These are phyloP conservation scores for Enteromius fasciolatus DNA, from an alignment of 2,797 vertebrate genomes.

Conservation along the genomic window DNA sequence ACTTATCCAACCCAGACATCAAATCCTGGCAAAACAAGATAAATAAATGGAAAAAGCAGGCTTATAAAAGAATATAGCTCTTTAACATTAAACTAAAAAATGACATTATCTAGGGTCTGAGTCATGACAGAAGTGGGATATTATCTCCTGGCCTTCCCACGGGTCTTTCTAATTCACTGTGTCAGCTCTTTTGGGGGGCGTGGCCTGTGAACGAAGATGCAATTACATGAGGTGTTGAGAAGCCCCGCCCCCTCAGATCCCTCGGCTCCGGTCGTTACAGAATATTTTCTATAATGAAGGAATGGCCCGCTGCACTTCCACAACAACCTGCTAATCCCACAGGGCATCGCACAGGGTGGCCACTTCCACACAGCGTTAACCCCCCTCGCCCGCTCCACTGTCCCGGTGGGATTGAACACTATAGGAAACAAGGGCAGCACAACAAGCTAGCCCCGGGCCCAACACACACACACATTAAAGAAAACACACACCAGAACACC, in stretches of 20 bases:
- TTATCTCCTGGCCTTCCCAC: neutral
- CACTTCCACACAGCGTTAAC: conserved; percentile 49
- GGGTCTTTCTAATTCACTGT: conserved; percentile 36
- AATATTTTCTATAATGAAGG: conserved; percentile 75
- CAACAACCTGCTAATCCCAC: conserved; percentile 82
- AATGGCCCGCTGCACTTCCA: conserved; percentile 69
- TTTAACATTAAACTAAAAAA: neutral
- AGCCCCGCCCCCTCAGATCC: conserved; percentile 56
- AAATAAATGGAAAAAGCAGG: neutral
- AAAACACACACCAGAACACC: conserved; percentile 7
- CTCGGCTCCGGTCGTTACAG: conserved; percentile 67
- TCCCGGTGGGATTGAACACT: conserved; percentile 50
- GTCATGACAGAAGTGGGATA: conserved; percentile 28
- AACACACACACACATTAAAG: neutral
- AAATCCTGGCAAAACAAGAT: neutral
- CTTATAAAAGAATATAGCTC: neutral
- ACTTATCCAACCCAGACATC: neutral
- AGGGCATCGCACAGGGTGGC: conserved; percentile 56
- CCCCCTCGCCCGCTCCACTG: conserved; percentile 55
- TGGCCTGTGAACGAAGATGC: conserved; percentile 64
- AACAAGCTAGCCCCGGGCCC: conserved; percentile 50
- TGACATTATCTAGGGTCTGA: neutral
- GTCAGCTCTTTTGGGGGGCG: conserved; percentile 61
- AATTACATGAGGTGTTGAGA: conserved; percentile 75
- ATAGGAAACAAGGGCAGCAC: conserved; percentile 28